Evolutionary conservation across 1,140 invertebrate species (phyloP), one percentile per base, ranked within the genome.

Genomic region (Apis cerana): DNA sequence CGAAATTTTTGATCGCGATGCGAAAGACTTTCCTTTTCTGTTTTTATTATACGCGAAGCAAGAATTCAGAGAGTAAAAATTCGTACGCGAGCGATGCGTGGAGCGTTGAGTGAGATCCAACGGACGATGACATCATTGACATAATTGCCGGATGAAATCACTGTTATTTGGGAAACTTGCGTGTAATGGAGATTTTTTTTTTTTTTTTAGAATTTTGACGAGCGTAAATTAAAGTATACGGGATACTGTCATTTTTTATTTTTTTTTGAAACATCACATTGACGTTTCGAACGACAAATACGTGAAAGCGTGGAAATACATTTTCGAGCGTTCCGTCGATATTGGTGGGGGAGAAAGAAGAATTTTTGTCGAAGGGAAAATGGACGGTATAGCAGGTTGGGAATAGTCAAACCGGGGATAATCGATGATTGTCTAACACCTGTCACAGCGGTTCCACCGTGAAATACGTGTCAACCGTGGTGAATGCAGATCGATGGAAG

Each of bases 401-500:
- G 27, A 15, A 21, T 21, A 2, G 21, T 54, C 56, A 43, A 48
- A 33, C n/a, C 10, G 11, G n/a, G 27, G 50, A 72, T 80, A 80
- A 80, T 80, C 79, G 70, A 80, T 75, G 54, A 80, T 64, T 50
- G 61, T 64, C 61, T 56, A 61, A 69, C 64, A 75, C 72, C 72
- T 82, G 80, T 76, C 62, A 54, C 23, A 61, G 68, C 56, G 48
- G 13, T 76, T 52, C 33, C 80, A 69, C 52, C 79, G 59, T 74
- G 59, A 76, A 82, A 76, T 68, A 75, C 72, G 72, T 82, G 80
- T 82, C 80, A 76, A 58, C 64, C 56, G 54, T 50, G 43, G 19
- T 54, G 74, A 82, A 76, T 23, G 56, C 23, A 48, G 74, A 76
- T 82, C 74, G 74, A 82, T 76, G 72, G 74, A 69, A 76, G 56